Percentiles rank a stretch among this genome's conserved stretches.
Conservation (phyloP, 2,888 invertebrate species). For the Leistus spinibarbis region DNA sequence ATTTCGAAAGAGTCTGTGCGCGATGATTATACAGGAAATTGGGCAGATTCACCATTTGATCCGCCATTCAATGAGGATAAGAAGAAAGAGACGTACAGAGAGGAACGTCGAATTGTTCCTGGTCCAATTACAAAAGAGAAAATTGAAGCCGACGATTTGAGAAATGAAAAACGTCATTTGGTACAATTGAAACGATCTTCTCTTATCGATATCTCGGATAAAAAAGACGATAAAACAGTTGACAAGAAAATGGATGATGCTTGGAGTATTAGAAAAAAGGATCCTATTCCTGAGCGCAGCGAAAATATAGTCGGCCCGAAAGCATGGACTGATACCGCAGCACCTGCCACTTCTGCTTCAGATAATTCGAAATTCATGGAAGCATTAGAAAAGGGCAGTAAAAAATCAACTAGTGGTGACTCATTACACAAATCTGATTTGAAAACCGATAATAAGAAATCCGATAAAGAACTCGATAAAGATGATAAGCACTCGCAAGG, state of each 20-base stretch:
- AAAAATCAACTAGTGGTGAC: constrained; percentile 46
- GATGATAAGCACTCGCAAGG: constrained; percentile 43
- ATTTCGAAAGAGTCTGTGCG: constrained; percentile 57
- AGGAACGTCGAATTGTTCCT: constrained; percentile 60
- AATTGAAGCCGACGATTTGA: constrained; percentile 64
- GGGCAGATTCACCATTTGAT: constrained; percentile 58
- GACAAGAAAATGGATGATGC: constrained; percentile 45
- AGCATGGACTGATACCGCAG: constrained; percentile 58
- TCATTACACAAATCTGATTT: constrained; percentile 47
- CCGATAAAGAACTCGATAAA: constrained; percentile 54
- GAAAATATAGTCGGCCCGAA: constrained; percentile 49
- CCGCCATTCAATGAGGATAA: constrained; percentile 51
- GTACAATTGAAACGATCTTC: constrained; percentile 60
- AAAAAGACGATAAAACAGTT: constrained; percentile 44
- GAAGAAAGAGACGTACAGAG: constrained; percentile 49
- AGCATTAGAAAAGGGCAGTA: constrained; percentile 56
- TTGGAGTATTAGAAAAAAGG: constrained; percentile 43
- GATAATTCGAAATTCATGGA: constrained; percentile 58
- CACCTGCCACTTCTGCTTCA: constrained; percentile 50
- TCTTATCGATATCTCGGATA: constrained; percentile 46
- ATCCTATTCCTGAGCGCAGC: constrained; percentile 35
- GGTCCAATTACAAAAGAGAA: constrained; percentile 67
- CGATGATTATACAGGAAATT: constrained; percentile 57
- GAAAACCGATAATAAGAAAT: constrained; percentile 53
- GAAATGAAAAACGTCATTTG: constrained; percentile 59